phyloP scores from a whole-genome alignment of 2,113 vertebrate species.

The Rhea pennata region DNA sequence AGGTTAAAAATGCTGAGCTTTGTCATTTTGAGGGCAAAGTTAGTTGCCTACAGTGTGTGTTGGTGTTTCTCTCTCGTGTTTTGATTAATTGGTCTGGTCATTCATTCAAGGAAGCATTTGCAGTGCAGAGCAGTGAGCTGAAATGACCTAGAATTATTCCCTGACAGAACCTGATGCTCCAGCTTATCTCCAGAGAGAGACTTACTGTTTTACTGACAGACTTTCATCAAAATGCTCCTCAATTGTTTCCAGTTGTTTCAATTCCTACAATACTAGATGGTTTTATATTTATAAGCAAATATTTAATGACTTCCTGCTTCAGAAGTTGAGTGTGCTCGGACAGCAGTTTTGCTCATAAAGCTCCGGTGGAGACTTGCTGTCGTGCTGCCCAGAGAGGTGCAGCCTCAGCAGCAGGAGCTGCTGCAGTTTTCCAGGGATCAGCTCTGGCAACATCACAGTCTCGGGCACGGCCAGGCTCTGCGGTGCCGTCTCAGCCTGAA shows the following conservation, averaged over 20 bases:
- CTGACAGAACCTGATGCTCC: not conserved
- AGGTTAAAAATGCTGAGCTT: not conserved
- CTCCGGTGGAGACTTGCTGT: rapidly evolving
- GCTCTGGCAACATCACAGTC: not conserved
- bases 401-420: rapidly evolving
- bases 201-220: not conserved
- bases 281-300: not conserved
- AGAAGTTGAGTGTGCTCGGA: not conserved
- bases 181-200: not conserved
- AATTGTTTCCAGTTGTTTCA: not conserved
- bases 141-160: slow-evolving; percentile 38
- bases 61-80: not conserved
- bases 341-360: rapidly evolving
- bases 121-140: not conserved
- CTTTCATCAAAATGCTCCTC: not conserved
- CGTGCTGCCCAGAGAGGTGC: not conserved
- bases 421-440: not conserved
- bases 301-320: not conserved
- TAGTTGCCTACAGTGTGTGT: not conserved
- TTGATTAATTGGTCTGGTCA: slow-evolving; percentile 53
- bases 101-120: not conserved
- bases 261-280: not conserved
- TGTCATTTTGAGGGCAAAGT: not conserved
- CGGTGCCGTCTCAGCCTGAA: rapidly evolving
- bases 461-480: rapidly evolving